A percentile compares a stretch with the other conserved stretches of the same genome.
Conservation (phyloP, 1,140 invertebrate genomes). For the Aphaenogaster ashmeadi region DNA sequence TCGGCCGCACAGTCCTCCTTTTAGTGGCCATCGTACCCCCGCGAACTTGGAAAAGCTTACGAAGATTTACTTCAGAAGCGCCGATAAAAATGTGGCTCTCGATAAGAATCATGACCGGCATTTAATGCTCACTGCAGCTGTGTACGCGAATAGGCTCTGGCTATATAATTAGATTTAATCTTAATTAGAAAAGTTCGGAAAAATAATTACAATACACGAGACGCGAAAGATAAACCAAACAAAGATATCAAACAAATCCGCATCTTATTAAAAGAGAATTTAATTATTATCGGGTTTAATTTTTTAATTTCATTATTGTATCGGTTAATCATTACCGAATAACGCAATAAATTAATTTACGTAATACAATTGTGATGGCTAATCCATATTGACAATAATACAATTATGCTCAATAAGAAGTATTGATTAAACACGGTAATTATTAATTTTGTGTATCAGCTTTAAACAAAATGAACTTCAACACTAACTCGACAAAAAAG, state of each 20-base stretch:
- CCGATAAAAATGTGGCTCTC: constrained; percentile 32
- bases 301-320: neutral
- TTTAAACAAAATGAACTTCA: neutral
- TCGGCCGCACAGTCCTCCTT: constrained; percentile 14
- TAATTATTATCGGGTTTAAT: neutral
- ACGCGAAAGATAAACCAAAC: neutral
- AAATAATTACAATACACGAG: neutral
- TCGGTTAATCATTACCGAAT: constrained; percentile 9
- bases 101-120: constrained; percentile 15
- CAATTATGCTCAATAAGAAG: neutral
- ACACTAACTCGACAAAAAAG: neutral
- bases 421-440: constrained; percentile 1
- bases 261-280: constrained; percentile 4
- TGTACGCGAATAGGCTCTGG: constrained; percentile 3
- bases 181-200: neutral
- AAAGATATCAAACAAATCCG: neutral
- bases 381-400: neutral
- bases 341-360: constrained; percentile 6
- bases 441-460: neutral
- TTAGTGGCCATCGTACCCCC: constrained; percentile 43
- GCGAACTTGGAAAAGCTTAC: constrained; percentile 36
- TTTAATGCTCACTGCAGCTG: constrained; percentile 5
- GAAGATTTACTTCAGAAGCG: constrained; percentile 6
- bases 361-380: neutral
- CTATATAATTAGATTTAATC: constrained; percentile 24